A percentile compares a stretch with the other conserved stretches of the same genome.
phyloP scores from a whole-genome alignment of 2,888 invertebrate species.

The Cephus sareptanus region DNA sequence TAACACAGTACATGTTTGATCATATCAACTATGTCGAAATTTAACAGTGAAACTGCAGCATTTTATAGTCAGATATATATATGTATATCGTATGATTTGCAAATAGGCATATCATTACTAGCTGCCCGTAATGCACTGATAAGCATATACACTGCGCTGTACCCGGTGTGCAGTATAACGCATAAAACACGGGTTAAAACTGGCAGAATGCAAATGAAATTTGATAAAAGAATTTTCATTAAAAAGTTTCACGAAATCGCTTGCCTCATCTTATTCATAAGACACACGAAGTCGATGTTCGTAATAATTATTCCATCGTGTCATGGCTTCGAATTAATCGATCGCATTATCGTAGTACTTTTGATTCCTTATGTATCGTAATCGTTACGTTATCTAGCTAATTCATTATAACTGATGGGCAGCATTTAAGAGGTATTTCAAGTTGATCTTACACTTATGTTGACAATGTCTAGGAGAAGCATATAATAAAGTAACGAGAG shows the following conservation, averaged over 20 bases:
- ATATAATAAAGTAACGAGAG: background rate
- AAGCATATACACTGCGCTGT: background rate
- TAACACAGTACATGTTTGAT: background rate
- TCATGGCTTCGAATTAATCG: background rate
- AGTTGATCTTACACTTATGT: conserved; percentile 1
- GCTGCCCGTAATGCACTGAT: background rate
- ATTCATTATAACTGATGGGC: conserved; percentile 5
- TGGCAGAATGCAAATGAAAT: background rate
- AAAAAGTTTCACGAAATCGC: background rate
- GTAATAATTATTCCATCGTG: background rate
- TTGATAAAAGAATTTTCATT: background rate
- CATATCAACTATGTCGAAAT: background rate
- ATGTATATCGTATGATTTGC: background rate
- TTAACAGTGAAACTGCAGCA: background rate
- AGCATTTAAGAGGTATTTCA: conserved; percentile 12
- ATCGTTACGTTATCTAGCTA: background rate
- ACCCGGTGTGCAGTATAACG: background rate
- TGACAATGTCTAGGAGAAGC: background rate
- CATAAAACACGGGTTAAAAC: background rate
- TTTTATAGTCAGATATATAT: background rate
- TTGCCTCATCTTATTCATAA: background rate
- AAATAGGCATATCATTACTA: background rate
- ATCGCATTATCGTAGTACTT: background rate
- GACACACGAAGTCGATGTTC: background rate
- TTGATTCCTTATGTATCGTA: conserved; percentile 5